Evolutionary conservation across 2,113 vertebrate species (phyloP).

Genomic region (Sakesphorus luctuosus): DNA sequence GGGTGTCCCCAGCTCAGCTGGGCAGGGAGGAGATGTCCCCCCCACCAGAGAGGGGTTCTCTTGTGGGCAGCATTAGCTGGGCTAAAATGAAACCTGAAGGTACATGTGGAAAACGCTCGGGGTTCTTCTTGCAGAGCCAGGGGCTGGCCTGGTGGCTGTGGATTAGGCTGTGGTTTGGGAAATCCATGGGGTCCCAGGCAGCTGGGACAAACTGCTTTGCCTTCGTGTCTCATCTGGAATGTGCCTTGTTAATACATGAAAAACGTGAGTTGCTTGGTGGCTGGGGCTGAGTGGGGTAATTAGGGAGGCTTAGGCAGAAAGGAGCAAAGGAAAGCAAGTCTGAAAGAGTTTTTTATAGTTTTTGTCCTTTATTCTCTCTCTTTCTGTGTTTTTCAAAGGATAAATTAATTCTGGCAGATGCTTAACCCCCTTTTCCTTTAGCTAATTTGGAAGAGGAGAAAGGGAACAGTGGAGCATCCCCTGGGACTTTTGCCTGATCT

Average conservation of each 20-base stretch:
- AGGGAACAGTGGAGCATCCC: neutral
- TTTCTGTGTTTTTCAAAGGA: neutral
- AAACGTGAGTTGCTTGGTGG: neutral
- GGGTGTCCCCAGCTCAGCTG: neutral
- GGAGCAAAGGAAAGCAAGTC: neutral
- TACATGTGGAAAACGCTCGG: neutral
- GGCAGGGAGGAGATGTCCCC: neutral
- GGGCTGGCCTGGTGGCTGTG: neutral
- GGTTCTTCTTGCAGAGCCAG: neutral
- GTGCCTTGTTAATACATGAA: neutral
- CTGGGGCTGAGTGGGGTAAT: neutral
- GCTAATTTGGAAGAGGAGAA: neutral
- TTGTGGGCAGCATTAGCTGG: neutral
- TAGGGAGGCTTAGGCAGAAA: neutral
- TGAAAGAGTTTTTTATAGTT: neutral
- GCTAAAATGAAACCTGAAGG: neutral
- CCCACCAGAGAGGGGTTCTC: neutral
- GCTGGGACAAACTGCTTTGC: neutral
- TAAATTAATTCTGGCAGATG: neutral
- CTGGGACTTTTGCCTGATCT: neutral
- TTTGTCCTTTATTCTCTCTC: neutral
- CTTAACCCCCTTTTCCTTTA: neutral
- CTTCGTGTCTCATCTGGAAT: neutral
- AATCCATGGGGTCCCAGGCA: accelerated
- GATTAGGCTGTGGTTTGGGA: neutral